These are phyloP conservation scores for Chiridota heheva DNA, from an alignment of 35 echinoderm and acorn worm genomes.

Conservation along the genomic window DNA sequence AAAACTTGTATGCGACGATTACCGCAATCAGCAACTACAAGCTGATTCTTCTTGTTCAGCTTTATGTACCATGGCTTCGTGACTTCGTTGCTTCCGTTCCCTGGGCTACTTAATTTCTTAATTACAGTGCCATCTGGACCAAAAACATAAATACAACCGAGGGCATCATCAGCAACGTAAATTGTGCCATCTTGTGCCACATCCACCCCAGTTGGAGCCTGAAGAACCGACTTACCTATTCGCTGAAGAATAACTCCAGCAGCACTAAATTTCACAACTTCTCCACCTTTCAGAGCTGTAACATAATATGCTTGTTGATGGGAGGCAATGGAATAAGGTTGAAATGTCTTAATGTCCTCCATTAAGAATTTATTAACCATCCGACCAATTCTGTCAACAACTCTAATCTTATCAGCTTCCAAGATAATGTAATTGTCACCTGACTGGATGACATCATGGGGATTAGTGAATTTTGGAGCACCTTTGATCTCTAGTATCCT, in stretches of 20 bases:
- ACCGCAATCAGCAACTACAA: conserved; percentile 47
- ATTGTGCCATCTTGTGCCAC: conserved; percentile 36
- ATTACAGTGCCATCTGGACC: conserved; percentile 29
- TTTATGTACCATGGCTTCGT: conserved; percentile 50
- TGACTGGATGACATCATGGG: conserved; percentile 22
- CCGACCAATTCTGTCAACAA: conserved; percentile 26
- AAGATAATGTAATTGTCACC: conserved; percentile 27
- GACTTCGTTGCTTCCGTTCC: conserved; percentile 25
- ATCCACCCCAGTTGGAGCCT: conserved; percentile 52
- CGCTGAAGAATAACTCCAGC: conserved; percentile 13
- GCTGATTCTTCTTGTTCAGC: conserved; percentile 31
- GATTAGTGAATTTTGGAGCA: neutral
- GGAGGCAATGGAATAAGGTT: conserved; percentile 55
- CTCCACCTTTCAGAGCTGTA: conserved; percentile 37
- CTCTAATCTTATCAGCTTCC: neutral
- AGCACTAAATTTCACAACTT: conserved; percentile 56
- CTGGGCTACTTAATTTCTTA: conserved; percentile 23
- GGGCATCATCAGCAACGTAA: conserved; percentile 53
- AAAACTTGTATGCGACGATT: conserved; percentile 57
- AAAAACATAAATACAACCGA: conserved; percentile 46
- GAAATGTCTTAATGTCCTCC: conserved; percentile 29
- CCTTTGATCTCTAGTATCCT: conserved; percentile 28
- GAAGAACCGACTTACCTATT: conserved; percentile 34
- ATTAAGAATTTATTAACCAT: conserved; percentile 49
- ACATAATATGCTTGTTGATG: conserved; percentile 51